A percentile compares a stretch with the other conserved stretches of the same genome.
These are phyloP conservation scores for Eilema sororculum DNA, from an alignment of 2,888 invertebrate genomes.

Conservation along the genomic window DNA sequence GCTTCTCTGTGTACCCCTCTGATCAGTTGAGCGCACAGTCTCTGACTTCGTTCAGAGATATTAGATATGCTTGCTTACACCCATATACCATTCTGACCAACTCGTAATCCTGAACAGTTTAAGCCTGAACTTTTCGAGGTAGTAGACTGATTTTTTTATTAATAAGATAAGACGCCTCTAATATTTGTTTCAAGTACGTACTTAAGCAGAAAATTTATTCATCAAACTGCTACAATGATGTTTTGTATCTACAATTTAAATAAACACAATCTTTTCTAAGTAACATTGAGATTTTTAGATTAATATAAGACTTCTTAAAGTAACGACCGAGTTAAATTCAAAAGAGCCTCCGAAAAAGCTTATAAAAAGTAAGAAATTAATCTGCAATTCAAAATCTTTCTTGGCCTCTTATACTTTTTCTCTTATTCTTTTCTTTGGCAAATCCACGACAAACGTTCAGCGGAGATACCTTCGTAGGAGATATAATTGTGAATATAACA, in stretches of 20 bases:
- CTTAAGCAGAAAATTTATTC: constrained; percentile 13
- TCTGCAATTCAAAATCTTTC: constrained; percentile 78
- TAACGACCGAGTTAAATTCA: constrained; percentile 70
- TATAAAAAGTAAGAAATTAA: constrained; percentile 79
- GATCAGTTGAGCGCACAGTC: no score
- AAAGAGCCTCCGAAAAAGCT: constrained; percentile 71
- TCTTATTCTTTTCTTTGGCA: constrained; percentile 60
- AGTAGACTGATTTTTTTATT: neutral
- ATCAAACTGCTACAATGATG: constrained; percentile 13
- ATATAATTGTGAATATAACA: constrained; percentile 51
- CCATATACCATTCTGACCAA: no score
- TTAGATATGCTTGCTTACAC: no score
- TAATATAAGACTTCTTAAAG: constrained; percentile 62
- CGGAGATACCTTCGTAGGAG: constrained; percentile 46
- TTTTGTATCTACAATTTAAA: constrained; percentile 30
- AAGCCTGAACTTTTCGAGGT: no score
- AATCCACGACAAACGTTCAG: constrained; percentile 62
- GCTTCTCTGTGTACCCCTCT: no score
- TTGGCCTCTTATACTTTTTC: constrained; percentile 64
- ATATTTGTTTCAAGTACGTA: constrained; percentile 3
- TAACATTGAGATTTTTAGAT: constrained; percentile 55
- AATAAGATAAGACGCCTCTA: neutral
- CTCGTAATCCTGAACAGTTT: no score
- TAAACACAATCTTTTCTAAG: constrained; percentile 43
- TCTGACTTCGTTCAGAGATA: no score